A percentile compares a stretch with the other conserved stretches of the same genome.
Evolutionary conservation across 2,888 invertebrate species (phyloP).

Genomic region (Megastigmus dorsalis): DNA sequence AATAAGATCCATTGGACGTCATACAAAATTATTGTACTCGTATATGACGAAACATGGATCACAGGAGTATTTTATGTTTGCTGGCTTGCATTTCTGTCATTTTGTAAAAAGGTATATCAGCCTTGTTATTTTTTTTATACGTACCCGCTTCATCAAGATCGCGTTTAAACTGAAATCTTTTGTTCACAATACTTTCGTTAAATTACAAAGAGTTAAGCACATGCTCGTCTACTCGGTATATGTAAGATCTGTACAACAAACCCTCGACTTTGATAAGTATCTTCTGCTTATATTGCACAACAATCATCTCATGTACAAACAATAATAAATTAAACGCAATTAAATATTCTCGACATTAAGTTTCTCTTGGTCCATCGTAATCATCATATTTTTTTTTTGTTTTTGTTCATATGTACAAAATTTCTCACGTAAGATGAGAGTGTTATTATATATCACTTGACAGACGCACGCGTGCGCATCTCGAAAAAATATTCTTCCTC

Average conservation of each 20-base stretch:
- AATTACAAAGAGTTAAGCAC: conserved; percentile 44
- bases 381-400: too few species aligned
- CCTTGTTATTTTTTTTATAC: conserved; percentile 17
- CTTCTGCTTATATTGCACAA: conserved; percentile 56
- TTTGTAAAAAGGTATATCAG: conserved; percentile 40
- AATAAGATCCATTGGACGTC: conserved; percentile 13
- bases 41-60: background rate
- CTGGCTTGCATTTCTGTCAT: conserved; percentile 15
- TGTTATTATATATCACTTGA: conserved; percentile 27
- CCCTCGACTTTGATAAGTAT: conserved; percentile 33
- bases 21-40: conserved; percentile 9
- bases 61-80: conserved; percentile 10
- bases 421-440: conserved; percentile 22
- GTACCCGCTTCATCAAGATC: conserved; percentile 19
- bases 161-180: too few species aligned
- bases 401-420: conserved; percentile 44
- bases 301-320: conserved; percentile 56
- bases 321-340: conserved; percentile 57
- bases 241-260: conserved; percentile 46
- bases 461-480: background rate
- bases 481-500: conserved; percentile 14
- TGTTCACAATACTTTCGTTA: background rate
- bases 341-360: conserved; percentile 47
- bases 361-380: conserved; percentile 52
- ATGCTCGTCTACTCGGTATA: conserved; percentile 6